Base-by-base conservation (phyloP, 2,797 vertebrate genomes). In the Hemitrygon akajei region DNA sequence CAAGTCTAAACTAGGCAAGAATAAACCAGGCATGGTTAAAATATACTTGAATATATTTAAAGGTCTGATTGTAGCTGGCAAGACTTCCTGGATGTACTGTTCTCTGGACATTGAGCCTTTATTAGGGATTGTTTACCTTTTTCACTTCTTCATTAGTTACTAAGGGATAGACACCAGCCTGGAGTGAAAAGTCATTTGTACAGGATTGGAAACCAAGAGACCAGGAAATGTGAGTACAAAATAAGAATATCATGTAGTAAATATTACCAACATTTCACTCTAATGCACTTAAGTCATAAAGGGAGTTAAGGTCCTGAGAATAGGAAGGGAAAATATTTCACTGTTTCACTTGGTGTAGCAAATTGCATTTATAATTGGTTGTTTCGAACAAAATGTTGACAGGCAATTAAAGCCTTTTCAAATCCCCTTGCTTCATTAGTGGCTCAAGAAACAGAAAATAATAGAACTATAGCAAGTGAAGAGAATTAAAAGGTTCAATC, bases 1-100 rank as follows among this genome's bases (percentile, higher is more conserved):
- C 91, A 93, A 93, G 91, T 93, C 91, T n/a, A 30, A 93, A 93
- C 91, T 56, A 58, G 27, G 91, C 25, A 76, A 56, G 71, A 93
- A 76, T 58, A 40, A 93, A 40, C 40, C 27, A 76, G 71, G 25
- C 91, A 56, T 56, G 71, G 63, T 89, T 89, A 69, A 69, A 89
- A 66, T 20, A n/a, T 66, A 16, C 86, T 63, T 89, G 63, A 34
- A 60, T 20, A 69, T 22, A 89, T 60, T 69, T 89, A 89, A 89
- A 66, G n/a, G n/a, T 89, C 69, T 89, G 63, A 89, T 22, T 89
- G 86, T 69, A 89, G 86, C 60, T 89, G 60, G n/a, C 86, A 37
- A n/a, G 60, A 69, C n/a, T 63, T 89, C 18, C 63, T 37, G 86
- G 86, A 69, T 4, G n/a, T 69, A 47, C 47, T 47, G 47, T 47